A percentile compares a stretch with the other conserved stretches of the same genome.
phyloP scores from a whole-genome alignment of 2,888 invertebrate genomes.

The Zootermopsis nevadensis region DNA sequence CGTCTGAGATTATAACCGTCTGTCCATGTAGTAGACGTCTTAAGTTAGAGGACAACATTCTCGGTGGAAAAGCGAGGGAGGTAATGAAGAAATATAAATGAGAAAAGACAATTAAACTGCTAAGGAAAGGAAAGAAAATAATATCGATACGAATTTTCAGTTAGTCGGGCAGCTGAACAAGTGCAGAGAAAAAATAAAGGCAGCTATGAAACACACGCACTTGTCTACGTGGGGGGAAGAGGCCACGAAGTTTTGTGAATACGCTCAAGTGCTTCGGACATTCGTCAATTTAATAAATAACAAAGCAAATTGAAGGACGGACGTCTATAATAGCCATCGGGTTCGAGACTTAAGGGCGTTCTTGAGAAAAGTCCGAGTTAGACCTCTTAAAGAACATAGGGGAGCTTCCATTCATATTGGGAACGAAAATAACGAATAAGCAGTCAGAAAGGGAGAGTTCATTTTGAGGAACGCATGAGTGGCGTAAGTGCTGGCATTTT shows the following conservation, averaged over 20 bases:
- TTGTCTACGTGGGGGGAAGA: conserved; percentile 4
- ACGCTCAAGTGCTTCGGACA: conserved; percentile 47
- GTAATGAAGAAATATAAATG: not conserved
- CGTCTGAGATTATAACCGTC: no score
- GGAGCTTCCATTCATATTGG: not conserved
- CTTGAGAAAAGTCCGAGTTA: conserved; percentile 2
- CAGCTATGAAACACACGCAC: not conserved
- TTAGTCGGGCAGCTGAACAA: conserved; percentile 19
- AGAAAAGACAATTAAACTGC: not conserved
- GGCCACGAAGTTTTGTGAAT: conserved; percentile 41
- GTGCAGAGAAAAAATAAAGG: conserved; percentile 20
- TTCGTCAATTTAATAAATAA: conserved; percentile 50
- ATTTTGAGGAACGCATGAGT: not conserved
- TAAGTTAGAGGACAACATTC: no score
- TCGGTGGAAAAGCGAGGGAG: no score
- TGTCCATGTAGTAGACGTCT: no score
- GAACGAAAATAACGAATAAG: not conserved
- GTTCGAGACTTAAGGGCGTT: not conserved
- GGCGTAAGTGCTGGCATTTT: not conserved
- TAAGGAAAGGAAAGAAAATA: conserved; percentile 1
- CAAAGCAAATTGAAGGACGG: conserved; percentile 49
- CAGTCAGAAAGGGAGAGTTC: not conserved
- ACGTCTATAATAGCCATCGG: conserved; percentile 44
- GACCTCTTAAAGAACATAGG: not conserved
- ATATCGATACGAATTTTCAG: conserved; percentile 31